Conservation (phyloP, 2,113 vertebrate genomes). For the Gracilinanus agilis region DNA sequence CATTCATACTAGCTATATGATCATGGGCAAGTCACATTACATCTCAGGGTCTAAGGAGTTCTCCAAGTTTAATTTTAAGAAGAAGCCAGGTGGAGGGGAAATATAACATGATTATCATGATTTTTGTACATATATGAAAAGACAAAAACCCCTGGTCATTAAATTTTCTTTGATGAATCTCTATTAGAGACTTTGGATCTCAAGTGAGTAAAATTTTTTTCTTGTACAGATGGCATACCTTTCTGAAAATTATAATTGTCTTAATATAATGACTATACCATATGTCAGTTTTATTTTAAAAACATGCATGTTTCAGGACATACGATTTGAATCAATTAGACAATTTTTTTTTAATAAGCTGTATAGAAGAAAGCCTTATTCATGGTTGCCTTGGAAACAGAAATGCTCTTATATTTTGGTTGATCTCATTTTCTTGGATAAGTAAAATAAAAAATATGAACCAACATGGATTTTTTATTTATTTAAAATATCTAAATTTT, state of each 20-base stretch:
- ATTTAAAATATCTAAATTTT: conserved; percentile 32
- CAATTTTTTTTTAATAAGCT: conserved; percentile 29
- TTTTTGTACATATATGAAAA: conserved; percentile 36
- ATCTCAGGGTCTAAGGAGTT: conserved; percentile 9
- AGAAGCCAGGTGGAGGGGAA: not conserved
- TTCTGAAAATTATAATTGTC: conserved; percentile 58
- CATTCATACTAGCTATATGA: not conserved
- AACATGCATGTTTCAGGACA: conserved; percentile 25
- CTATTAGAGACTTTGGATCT: conserved; percentile 38
- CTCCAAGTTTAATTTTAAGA: conserved; percentile 45
- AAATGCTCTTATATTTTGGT: conserved; percentile 54
- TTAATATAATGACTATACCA: conserved; percentile 51
- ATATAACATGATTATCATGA: not conserved
- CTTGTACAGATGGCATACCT: conserved; percentile 56
- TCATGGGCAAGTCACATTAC: not conserved
- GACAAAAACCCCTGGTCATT: conserved; percentile 26
- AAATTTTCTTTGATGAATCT: conserved; percentile 34
- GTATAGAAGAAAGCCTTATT: conserved; percentile 47
- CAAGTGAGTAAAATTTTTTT: conserved; percentile 36
- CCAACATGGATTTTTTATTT: conserved; percentile 49
- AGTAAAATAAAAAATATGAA: conserved; percentile 58
- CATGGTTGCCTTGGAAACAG: conserved; percentile 71
- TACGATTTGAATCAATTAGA: conserved; percentile 44
- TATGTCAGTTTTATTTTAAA: conserved; percentile 44
- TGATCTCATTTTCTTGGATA: conserved; percentile 52